phyloP scores from a whole-genome alignment of 2,113 vertebrate genomes.

The Phalacrocorax pelagicus region DNA sequence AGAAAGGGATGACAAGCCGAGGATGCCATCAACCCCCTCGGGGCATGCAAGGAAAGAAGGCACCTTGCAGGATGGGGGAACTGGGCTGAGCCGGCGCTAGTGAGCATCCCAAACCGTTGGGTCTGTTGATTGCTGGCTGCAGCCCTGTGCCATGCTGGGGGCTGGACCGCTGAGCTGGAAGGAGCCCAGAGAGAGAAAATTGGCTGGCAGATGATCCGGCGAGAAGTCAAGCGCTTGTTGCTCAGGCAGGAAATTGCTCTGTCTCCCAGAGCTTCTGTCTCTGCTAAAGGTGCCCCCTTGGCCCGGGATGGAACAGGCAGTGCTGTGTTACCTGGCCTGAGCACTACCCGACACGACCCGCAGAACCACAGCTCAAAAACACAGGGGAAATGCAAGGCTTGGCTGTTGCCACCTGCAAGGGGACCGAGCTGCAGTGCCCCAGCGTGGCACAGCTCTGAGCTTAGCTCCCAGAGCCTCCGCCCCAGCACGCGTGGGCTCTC shows the following conservation, averaged over 20 bases:
- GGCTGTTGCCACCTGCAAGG: neutral
- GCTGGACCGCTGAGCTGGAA: neutral
- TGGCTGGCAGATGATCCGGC: neutral
- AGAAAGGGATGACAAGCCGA: neutral
- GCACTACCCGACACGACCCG: fast-evolving
- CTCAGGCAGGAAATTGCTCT: neutral
- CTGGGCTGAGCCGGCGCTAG: neutral
- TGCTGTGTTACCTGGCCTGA: neutral
- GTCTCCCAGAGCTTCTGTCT: neutral
- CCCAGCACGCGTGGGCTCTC: fast-evolving
- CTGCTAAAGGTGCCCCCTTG: neutral
- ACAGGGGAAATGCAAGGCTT: neutral
- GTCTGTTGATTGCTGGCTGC: neutral
- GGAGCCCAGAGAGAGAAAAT: neutral
- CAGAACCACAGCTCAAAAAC: neutral
- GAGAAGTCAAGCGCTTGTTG: neutral
- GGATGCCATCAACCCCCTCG: neutral
- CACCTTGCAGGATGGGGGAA: neutral
- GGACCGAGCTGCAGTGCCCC: neutral
- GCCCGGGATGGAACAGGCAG: neutral
- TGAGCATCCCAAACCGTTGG: neutral
- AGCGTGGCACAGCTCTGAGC: neutral
- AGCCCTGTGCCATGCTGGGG: neutral
- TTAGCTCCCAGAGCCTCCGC: neutral
- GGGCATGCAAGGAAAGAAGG: neutral